These are phyloP conservation scores for Neosilurus mollespiculum DNA, from an alignment of 2,797 vertebrate genomes.

Conservation along the genomic window DNA sequence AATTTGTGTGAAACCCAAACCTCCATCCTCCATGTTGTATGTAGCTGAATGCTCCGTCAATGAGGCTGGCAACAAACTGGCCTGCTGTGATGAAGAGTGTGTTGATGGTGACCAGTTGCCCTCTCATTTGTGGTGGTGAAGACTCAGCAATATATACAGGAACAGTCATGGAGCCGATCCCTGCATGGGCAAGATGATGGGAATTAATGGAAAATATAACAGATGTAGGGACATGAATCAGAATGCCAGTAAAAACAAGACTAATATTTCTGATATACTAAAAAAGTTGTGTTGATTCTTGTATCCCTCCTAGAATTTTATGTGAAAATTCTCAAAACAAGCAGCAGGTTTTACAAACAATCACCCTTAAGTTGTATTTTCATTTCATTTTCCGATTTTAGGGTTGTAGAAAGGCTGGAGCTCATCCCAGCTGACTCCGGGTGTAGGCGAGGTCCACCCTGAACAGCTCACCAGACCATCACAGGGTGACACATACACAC, in stretches of 20 bases:
- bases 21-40: slow-evolving; percentile 91
- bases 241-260: background rate
- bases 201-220: background rate
- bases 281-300: background rate
- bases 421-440: too few relatives aligned
- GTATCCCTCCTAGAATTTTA: background rate
- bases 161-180: slow-evolving; percentile 96
- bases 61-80: slow-evolving; percentile 90
- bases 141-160: slow-evolving; percentile 96
- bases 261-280: background rate
- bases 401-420: too few relatives aligned
- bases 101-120: slow-evolving; percentile 94
- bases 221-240: background rate
- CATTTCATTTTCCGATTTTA: too few relatives aligned
- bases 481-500: too few relatives aligned
- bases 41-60: slow-evolving; percentile 97
- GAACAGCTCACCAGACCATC: too few relatives aligned
- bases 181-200: slow-evolving; percentile 63
- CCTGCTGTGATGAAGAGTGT: slow-evolving; percentile 97
- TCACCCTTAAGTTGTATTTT: background rate
- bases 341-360: background rate
- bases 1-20: slow-evolving; percentile 65
- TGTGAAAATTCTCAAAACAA: background rate
- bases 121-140: slow-evolving; percentile 89
- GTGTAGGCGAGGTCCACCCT: too few relatives aligned